Evolutionary conservation across 2,888 invertebrate genomes (phyloP).

Genomic region (Didymodactylos carnosus): DNA sequence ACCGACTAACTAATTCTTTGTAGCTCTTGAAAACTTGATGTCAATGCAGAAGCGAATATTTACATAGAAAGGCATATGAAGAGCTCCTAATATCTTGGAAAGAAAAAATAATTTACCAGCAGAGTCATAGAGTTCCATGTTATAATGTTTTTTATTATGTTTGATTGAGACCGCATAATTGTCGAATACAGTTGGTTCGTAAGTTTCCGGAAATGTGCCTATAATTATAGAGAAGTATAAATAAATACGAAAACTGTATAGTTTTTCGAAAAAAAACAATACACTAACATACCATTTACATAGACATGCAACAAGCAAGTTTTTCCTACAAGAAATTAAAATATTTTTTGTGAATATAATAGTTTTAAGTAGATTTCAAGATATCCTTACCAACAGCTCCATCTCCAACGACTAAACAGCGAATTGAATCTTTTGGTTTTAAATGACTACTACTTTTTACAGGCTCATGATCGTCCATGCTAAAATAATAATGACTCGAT

Average conservation of each 20-base stretch:
- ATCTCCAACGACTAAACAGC: not conserved
- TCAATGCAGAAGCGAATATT: too few species aligned
- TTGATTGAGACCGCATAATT: not conserved
- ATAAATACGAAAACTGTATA: too few species aligned
- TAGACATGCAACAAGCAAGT: not conserved
- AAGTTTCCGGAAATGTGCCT: not conserved
- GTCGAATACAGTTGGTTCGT: not conserved
- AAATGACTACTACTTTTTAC: too few species aligned
- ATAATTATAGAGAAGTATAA: too few species aligned
- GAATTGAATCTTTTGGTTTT: not conserved
- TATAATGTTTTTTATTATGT: not conserved
- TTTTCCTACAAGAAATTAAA: not conserved
- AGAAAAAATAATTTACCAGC: too few species aligned
- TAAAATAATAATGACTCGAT: too few species aligned
- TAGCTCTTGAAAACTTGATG: too few species aligned
- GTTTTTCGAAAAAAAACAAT: too few species aligned
- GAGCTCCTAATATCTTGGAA: too few species aligned
- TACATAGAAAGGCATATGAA: too few species aligned
- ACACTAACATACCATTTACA: not conserved
- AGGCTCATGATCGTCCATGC: too few species aligned
- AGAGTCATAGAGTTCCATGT: not conserved
- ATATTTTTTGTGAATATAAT: not conserved
- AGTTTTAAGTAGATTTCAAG: not conserved
- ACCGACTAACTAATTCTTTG: too few species aligned
- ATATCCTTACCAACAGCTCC: not conserved